Conservation (phyloP, 1,140 invertebrate species). For the Drosophila littoralis region DNA sequence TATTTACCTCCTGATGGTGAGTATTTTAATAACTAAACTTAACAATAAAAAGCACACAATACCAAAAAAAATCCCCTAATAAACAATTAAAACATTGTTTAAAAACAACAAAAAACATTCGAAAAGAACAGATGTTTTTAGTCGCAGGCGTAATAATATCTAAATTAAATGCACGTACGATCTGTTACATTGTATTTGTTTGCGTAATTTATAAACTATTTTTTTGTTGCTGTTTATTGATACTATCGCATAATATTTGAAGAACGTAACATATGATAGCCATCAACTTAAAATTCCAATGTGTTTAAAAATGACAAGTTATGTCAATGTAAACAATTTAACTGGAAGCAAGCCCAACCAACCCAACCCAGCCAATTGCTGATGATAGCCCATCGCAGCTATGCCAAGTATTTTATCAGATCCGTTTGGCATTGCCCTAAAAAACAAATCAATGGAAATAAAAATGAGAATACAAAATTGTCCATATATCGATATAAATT, state of each 20-base stretch:
- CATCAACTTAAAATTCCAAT: conserved; percentile 35
- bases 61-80: not conserved
- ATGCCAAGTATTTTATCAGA: conserved; percentile 77
- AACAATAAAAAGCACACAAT: not conserved
- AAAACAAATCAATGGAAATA: conserved; percentile 37
- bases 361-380: conserved; percentile 19
- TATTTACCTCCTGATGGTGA: conserved; percentile 93
- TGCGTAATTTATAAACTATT: conserved; percentile 21
- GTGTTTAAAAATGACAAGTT: conserved; percentile 33
- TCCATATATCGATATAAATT: conserved; percentile 47
- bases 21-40: conserved; percentile 64
- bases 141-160: conserved; percentile 14
- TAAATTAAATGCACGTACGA: conserved; percentile 21
- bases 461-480: conserved; percentile 29
- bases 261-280: conserved; percentile 11
- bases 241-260: conserved; percentile 30
- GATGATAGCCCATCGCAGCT: conserved; percentile 42
- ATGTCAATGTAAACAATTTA: conserved; percentile 52
- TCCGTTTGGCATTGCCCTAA: conserved; percentile 54
- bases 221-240: conserved; percentile 33
- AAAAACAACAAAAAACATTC: not conserved
- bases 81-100: not conserved
- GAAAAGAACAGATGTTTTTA: not conserved
- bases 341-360: conserved; percentile 19
- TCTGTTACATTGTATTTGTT: conserved; percentile 32